These are phyloP conservation scores for Stratiomys singularior DNA, from an alignment of 2,888 invertebrate genomes.

Conservation along the genomic window DNA sequence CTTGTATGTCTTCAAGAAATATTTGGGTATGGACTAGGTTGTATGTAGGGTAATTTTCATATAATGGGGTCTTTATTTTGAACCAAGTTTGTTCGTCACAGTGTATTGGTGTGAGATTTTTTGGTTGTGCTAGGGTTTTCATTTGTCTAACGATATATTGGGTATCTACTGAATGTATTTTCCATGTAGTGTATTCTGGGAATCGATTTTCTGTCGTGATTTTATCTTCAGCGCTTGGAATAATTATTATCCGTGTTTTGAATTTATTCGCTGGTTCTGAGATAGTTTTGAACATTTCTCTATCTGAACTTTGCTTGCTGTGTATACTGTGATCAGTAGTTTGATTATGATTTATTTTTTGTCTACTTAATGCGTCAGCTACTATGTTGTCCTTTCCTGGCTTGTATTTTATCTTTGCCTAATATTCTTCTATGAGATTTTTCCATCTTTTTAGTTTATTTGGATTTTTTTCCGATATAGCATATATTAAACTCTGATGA, in stretches of 20 bases:
- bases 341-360: neutral
- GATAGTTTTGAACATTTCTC: neutral
- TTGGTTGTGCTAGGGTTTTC: neutral
- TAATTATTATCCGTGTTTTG: neutral
- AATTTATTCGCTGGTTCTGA: neutral
- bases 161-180: neutral
- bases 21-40: neutral
- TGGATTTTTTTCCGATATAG: slow-evolving; percentile 52
- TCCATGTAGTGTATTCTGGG: neutral
- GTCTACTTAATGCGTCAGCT: slow-evolving; percentile 43
- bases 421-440: slow-evolving; percentile 50
- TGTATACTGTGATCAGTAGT: neutral
- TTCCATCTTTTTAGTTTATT: slow-evolving; percentile 52
- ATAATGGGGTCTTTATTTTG: neutral
- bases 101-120: neutral
- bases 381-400: slow-evolving; percentile 61
- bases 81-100: slow-evolving; percentile 1
- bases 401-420: slow-evolving; percentile 58
- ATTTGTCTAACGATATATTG: neutral
- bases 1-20: neutral
- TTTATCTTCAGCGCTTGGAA: neutral
- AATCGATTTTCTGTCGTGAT: neutral
- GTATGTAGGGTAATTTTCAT: neutral
- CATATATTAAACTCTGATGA: slow-evolving; percentile 52
- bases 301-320: neutral